Evolutionary conservation across 2,797 vertebrate species (phyloP).

Genomic region (Manis pentadactyla): DNA sequence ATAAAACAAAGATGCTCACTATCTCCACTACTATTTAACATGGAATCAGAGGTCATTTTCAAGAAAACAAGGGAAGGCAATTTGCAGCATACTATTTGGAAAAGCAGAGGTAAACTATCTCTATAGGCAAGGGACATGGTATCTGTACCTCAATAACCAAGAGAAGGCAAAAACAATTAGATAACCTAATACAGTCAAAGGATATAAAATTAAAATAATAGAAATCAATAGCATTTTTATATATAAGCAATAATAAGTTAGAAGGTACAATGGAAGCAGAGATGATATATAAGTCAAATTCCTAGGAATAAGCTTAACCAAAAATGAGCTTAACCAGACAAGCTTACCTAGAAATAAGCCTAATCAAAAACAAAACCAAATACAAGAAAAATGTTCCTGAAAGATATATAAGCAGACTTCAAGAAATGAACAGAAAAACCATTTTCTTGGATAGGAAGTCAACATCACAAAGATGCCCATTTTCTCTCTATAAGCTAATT

Average conservation of each 20-base stretch:
- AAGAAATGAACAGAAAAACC: constrained; percentile 42
- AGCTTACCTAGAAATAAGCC: neutral
- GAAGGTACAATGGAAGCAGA: neutral
- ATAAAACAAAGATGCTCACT: constrained; percentile 18
- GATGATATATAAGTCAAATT: constrained; percentile 28
- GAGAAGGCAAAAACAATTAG: neutral
- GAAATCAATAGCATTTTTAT: constrained; percentile 32
- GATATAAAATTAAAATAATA: constrained; percentile 34
- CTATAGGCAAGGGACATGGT: neutral
- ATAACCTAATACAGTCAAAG: constrained; percentile 29
- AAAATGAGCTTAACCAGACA: neutral
- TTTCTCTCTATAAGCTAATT: constrained; percentile 18
- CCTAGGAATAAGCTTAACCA: constrained; percentile 24
- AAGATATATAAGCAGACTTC: neutral
- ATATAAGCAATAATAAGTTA: constrained; percentile 27
- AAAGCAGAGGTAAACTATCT: constrained; percentile 21
- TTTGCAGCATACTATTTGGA: constrained; percentile 3
- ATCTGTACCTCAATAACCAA: neutral
- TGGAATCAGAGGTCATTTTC: neutral
- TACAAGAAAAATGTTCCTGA: neutral
- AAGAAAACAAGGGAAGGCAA: neutral
- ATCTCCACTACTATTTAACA: neutral
- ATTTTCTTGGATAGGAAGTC: neutral
- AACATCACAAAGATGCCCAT: constrained; percentile 28
- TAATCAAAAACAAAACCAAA: neutral